Conservation (phyloP, 2,888 invertebrate species). For the Tipula helvola region DNA sequence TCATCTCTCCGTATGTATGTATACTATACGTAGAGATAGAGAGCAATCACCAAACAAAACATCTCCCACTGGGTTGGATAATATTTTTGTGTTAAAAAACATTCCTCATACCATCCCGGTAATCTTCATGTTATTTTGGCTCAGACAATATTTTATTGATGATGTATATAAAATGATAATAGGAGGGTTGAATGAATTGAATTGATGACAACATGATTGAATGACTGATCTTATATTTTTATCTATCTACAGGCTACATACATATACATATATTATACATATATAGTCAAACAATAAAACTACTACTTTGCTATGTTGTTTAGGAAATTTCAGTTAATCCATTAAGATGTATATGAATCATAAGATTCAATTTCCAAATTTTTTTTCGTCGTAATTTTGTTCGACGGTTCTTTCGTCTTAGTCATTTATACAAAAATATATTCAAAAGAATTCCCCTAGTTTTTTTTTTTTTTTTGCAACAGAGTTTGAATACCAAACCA, state of each 20-base stretch:
- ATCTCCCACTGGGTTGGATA: not conserved
- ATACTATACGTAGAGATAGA: not conserved
- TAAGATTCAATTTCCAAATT: not conserved
- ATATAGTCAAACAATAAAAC: not conserved
- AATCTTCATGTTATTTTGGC: not conserved
- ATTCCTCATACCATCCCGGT: not conserved
- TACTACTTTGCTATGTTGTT: not conserved
- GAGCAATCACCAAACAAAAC: not conserved
- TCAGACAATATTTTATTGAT: not conserved
- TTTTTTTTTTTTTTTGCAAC: not conserved
- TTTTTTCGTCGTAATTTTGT: not conserved
- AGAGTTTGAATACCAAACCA: not conserved
- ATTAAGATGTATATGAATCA: not conserved
- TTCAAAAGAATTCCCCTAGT: not conserved
- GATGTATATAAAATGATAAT: not conserved
- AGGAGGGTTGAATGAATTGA: constrained; percentile 4
- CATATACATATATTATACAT: not conserved
- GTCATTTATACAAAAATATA: not conserved
- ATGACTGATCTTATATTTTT: not conserved
- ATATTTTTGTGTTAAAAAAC: not conserved
- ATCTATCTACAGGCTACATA: not conserved
- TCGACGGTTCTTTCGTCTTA: not conserved
- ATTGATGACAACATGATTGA: constrained; percentile 4
- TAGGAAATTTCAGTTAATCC: not conserved
- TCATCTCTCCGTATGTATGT: not conserved